Base-by-base conservation (phyloP, 2,113 vertebrate species). In the Chascanopsetta lugubris region DNA sequence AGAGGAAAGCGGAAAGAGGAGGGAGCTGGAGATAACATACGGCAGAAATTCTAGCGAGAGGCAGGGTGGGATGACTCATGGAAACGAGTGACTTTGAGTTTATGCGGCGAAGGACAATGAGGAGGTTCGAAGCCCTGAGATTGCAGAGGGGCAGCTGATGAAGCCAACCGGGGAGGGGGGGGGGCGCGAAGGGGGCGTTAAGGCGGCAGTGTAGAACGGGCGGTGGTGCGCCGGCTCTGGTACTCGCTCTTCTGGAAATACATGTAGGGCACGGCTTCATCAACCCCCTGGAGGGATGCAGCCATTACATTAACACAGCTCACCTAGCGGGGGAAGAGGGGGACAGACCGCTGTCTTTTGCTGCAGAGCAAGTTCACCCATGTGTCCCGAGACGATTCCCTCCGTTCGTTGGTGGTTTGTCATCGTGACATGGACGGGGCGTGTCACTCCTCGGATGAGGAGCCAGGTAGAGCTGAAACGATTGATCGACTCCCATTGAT, bases 21-120 rank as follows among this genome's bases (percentile, higher is more conserved):
- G 32, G 75, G 85, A 86, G n/a, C n/a, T n/a, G n/a, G n/a, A 89
- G 80, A 86, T 73, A 87, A 82, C 85, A 80, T 79, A 46, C 57
- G 72, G 74, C 73, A 61, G 69, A 36, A 87, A 89, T 86, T 86
- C 87, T 72, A 86, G 85, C 85, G 83, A 72, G 79, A 83, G 79
- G 61, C 80, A 72, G 85, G 80, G 75, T 74, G 84, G 85, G 85
- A 89, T 89, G 86, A 87, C 80, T 88, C 87, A 83, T 85, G 83
- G 75, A 89, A 89, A 88, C 79, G 88, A 86, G 85, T 84, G 86
- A 86, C 82, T 90, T 86, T 88, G 83, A 87, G 79, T 87, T 83
- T 83, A 80, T 85, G 82, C 77, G 78, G 65, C 50, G 79, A 86
- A 85, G 87, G 89, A 90, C 86, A 89, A 89, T 89, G 85, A 87